Conservation (phyloP, 2,113 vertebrate genomes). For the Columba janthina region DNA sequence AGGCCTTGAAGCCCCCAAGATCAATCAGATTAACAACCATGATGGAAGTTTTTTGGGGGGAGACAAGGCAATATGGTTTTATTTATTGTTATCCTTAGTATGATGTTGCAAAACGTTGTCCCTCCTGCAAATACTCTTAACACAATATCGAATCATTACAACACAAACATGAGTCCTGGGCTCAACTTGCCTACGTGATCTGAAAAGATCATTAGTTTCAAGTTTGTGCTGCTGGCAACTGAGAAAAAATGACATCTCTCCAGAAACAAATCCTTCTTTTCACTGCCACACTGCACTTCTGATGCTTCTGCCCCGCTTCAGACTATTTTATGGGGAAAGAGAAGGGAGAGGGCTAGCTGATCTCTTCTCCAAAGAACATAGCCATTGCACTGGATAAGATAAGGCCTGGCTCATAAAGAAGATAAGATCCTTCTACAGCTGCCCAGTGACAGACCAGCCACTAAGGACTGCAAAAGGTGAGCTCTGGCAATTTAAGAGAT, state of each 20-base stretch:
- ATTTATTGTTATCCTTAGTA: neutral
- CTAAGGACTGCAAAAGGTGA: neutral
- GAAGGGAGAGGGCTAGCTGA: neutral
- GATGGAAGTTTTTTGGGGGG: rapidly evolving
- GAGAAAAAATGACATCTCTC: neutral
- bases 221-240: neutral
- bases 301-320: neutral
- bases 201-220: conserved; percentile 22
- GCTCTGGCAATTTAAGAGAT: neutral
- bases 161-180: neutral
- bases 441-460: neutral
- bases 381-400: neutral
- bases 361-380: neutral
- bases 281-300: neutral
- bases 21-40: neutral
- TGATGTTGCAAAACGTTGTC: neutral
- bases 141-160: neutral
- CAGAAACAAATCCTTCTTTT: neutral
- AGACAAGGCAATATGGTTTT: neutral
- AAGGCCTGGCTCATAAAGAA: neutral
- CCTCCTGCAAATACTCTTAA: neutral
- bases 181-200: neutral
- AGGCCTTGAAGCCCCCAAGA: neutral
- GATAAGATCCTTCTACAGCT: neutral
- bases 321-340: neutral